Conservation (phyloP, 2,797 vertebrate genomes). For the Mormyrus proboscirostris region DNA sequence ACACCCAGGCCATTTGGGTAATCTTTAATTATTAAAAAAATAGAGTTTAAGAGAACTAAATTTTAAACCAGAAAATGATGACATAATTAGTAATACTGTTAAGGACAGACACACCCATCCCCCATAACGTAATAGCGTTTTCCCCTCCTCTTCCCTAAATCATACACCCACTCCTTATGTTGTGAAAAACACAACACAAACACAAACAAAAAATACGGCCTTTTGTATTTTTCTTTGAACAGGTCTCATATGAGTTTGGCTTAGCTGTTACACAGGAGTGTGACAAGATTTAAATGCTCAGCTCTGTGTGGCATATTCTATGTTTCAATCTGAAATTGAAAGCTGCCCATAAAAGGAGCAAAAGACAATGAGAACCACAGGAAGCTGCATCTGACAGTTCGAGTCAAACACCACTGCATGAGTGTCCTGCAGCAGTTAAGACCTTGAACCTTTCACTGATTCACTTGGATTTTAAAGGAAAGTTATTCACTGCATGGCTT, state of each 20-base stretch:
- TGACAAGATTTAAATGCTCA: constrained; percentile 21
- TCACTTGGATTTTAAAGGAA: background rate
- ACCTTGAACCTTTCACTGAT: background rate
- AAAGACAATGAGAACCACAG: background rate
- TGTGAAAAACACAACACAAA: background rate
- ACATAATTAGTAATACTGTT: background rate
- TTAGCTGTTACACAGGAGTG: constrained; percentile 28
- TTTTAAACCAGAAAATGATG: background rate
- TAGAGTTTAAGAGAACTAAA: background rate
- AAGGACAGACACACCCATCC: background rate
- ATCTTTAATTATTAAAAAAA: background rate
- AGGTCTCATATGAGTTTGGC: constrained; percentile 33
- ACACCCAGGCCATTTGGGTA: background rate
- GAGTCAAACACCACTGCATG: background rate
- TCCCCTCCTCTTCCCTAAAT: background rate
- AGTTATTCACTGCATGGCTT: background rate
- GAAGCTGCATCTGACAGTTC: background rate
- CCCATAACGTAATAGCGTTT: background rate
- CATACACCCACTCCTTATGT: background rate
- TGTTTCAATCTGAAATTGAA: background rate
- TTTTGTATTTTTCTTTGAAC: constrained; percentile 41
- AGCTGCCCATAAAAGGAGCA: background rate
- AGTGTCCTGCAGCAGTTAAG: background rate
- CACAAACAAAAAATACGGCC: constrained; percentile 34
- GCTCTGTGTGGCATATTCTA: background rate